These are phyloP conservation scores for Himalopsyche anomala DNA, from an alignment of 2,888 invertebrate genomes.

Conservation along the genomic window DNA sequence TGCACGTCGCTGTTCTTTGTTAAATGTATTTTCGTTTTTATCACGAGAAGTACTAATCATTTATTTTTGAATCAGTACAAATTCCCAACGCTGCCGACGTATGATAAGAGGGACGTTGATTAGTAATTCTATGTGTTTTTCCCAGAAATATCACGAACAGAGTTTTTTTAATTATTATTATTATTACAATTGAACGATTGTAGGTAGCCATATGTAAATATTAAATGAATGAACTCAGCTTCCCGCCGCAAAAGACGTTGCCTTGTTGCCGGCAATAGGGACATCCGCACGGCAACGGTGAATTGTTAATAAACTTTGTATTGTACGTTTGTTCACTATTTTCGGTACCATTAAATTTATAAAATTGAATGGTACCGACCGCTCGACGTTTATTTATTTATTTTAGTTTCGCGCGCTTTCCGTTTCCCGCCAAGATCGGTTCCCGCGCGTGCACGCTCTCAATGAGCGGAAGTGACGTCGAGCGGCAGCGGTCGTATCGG, in stretches of 20 bases:
- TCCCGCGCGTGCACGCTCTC: slow-evolving; percentile 41
- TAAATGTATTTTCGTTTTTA: no score
- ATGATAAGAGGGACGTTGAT: neutral
- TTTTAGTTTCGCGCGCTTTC: slow-evolving; percentile 43
- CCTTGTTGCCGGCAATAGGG: neutral
- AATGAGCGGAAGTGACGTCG: slow-evolving; percentile 36
- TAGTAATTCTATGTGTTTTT: neutral
- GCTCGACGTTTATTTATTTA: neutral
- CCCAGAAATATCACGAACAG: neutral
- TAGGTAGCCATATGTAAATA: neutral
- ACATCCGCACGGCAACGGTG: slow-evolving; percentile 11
- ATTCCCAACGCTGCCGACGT: neutral
- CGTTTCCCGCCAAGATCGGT: slow-evolving; percentile 46
- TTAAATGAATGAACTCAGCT: slow-evolving; percentile 33
- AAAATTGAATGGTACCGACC: slow-evolving; percentile 35
- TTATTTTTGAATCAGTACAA: no score
- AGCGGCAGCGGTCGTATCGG: neutral
- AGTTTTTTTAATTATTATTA: neutral
- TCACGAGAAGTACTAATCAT: no score
- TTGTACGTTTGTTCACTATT: slow-evolving; percentile 9
- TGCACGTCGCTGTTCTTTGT: no score
- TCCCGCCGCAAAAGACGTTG: slow-evolving; percentile 13
- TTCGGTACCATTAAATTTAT: neutral
- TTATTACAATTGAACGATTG: neutral
- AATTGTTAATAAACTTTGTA: slow-evolving; percentile 7